Base-by-base conservation (phyloP, 2,888 invertebrate genomes). In the Eretmocerus hayati region DNA sequence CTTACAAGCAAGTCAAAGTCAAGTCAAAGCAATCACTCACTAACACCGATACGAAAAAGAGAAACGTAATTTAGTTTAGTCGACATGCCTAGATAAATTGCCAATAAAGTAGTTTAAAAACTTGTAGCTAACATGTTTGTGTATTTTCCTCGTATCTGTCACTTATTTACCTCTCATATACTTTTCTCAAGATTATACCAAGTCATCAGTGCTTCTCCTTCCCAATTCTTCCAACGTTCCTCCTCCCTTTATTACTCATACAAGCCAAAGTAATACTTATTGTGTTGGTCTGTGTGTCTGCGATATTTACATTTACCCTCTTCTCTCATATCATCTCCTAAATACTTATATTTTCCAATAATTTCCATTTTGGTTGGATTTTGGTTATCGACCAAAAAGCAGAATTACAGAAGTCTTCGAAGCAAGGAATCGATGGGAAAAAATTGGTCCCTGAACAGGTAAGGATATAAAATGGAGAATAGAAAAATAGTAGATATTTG, bases 101-200 rank as follows among this genome's bases (percentile, higher is more conserved):
- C 71, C 70, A 71, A 71, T 71, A 71, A 71, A 71, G 71, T 71
- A 71, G 71, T 69, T 62, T 62, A 64, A 67, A 69, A 70, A 71
- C 66, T 71, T 64, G 71, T 71, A 71, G 71, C 69, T 71, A 71
- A 71, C 70, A 64, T 69, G 63, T 70, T 69, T 71, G 69, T 71
- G 68, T 71, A 68, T 65, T 62, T 67, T 59, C 60, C 66, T 60
- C 67, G 65, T 69, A 66, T 66, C 61, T 61, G 59, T 57, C 57
- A 57, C 58, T 58, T 54, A 58, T 52, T 51, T 54, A 49, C 49
- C 52, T 48, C 47, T 56, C 54, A 52, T 55, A 49, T 52, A 54
- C 53, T 47, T 51, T 52, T 55, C 47, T 45, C n/a, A n/a, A n/a
- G n/a, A n/a, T n/a, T n/a, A n/a, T n/a, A n/a, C n/a, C n/a, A n/a